Percentiles rank a stretch among this genome's conserved stretches.
phyloP scores from a whole-genome alignment of 2,888 invertebrate genomes.

The Theretra japonica region DNA sequence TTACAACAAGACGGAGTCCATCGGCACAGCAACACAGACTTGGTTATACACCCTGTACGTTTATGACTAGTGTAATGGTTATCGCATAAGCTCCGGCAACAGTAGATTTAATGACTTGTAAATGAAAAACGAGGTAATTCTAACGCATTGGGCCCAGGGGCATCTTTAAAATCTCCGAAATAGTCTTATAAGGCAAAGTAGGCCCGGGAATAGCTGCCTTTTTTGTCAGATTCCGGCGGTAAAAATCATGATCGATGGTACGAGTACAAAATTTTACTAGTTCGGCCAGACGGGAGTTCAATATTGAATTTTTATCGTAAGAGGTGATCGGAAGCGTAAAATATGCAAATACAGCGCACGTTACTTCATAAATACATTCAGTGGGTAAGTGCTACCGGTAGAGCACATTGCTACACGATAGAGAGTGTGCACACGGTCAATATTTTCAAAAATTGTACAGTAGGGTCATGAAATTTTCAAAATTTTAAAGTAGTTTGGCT shows the following conservation, averaged over 20 bases:
- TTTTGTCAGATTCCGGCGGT: constrained; percentile 2
- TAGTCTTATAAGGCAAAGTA: neutral
- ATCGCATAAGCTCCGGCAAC: constrained; percentile 57
- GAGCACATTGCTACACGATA: neutral
- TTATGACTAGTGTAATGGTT: constrained; percentile 64
- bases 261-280: constrained; percentile 4
- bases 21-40: constrained; percentile 8
- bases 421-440: neutral
- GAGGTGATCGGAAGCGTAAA: constrained; percentile 1
- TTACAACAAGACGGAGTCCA: constrained; percentile 38
- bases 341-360: constrained; percentile 6
- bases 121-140: constrained; percentile 70
- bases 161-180: constrained; percentile 38
- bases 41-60: constrained; percentile 51
- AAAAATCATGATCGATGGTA: constrained; percentile 8
- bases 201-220: too few relatives aligned
- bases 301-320: constrained; percentile 12
- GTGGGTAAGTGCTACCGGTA: neutral
- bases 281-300: neutral
- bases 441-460: neutral
- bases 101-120: constrained; percentile 70
- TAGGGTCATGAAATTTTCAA: too few relatives aligned
- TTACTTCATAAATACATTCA: neutral
- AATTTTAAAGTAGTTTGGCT: too few relatives aligned
- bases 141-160: constrained; percentile 52